phyloP scores from a whole-genome alignment of 2,113 vertebrate genomes.

The Platichthys stellatus region DNA sequence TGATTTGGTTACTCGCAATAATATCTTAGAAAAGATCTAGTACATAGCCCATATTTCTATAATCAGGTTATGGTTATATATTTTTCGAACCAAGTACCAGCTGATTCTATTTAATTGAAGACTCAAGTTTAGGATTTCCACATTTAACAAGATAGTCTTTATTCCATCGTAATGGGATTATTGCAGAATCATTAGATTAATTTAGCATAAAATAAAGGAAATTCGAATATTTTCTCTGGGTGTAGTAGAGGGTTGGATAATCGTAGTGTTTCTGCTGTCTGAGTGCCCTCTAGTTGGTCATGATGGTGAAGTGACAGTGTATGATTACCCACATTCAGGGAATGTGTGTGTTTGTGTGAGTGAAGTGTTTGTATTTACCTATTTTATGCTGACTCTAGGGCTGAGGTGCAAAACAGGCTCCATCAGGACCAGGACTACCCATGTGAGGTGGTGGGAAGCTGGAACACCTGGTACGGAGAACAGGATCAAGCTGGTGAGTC shows the following conservation, averaged over 20 bases:
- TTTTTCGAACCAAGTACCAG: neutral
- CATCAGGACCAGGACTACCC: conserved; percentile 89
- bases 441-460: conserved; percentile 94
- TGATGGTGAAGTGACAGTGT: conserved; percentile 15
- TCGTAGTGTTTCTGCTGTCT: neutral
- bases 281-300: conserved; percentile 33
- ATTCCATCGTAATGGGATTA: neutral
- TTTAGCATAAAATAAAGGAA: conserved; percentile 9
- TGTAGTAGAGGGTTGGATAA: conserved; percentile 5
- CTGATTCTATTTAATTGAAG: conserved; percentile 6
- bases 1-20: too few relatives aligned
- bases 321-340: neutral
- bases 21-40: too few relatives aligned
- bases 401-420: conserved; percentile 89
- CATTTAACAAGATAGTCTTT: neutral
- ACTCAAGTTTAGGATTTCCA: neutral
- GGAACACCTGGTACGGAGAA: conserved; percentile 98
- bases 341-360: neutral
- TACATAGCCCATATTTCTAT: neutral
- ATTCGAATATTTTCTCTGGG: neutral
- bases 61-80: neutral
- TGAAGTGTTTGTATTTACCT: neutral
- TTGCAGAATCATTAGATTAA: conserved; percentile 18
- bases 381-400: conserved; percentile 73
- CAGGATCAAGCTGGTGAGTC: conserved; percentile 94